Conservation (phyloP, 1,140 invertebrate species). For the Neodiprion lecontei region DNA sequence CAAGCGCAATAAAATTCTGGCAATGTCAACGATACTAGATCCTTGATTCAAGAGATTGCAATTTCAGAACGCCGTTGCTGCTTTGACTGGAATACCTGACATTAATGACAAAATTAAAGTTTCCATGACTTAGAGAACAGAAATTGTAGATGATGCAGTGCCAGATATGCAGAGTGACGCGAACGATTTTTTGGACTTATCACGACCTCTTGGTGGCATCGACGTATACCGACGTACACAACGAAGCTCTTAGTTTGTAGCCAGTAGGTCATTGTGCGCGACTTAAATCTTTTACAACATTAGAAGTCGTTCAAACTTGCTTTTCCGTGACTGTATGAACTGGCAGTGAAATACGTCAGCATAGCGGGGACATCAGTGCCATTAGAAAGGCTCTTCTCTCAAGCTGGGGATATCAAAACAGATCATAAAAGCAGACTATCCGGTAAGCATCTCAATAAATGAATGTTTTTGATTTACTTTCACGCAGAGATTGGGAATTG, state of each 20-base stretch:
- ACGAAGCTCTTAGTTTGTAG: slow-evolving; percentile 6
- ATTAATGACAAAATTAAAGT: slow-evolving; percentile 10
- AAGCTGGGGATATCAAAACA: slow-evolving; percentile 38
- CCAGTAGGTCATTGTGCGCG: slow-evolving; percentile 33
- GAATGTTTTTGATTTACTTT: slow-evolving; percentile 22
- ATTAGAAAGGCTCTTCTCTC: slow-evolving; percentile 52
- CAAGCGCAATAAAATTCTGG: slow-evolving; percentile 23
- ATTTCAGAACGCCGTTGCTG: slow-evolving; percentile 24
- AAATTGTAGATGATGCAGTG: neutral
- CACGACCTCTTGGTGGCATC: slow-evolving; percentile 17
- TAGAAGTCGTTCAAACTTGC: slow-evolving; percentile 47
- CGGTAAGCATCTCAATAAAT: slow-evolving; percentile 25
- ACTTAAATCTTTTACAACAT: slow-evolving; percentile 47
- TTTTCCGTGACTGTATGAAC: slow-evolving; percentile 42
- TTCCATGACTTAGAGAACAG: neutral
- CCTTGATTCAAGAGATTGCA: slow-evolving; percentile 35
- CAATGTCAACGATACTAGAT: slow-evolving; percentile 31
- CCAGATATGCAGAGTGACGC: neutral
- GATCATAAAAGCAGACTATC: slow-evolving; percentile 24
- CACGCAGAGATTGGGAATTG: slow-evolving; percentile 18
- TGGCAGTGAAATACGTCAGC: slow-evolving; percentile 45
- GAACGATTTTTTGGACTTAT: slow-evolving; percentile 14
- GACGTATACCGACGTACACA: neutral
- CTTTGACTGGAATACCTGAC: slow-evolving; percentile 10
- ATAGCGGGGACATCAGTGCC: slow-evolving; percentile 50